phyloP scores from a whole-genome alignment of 2,888 invertebrate species.

The Bugulina stolonifera region DNA sequence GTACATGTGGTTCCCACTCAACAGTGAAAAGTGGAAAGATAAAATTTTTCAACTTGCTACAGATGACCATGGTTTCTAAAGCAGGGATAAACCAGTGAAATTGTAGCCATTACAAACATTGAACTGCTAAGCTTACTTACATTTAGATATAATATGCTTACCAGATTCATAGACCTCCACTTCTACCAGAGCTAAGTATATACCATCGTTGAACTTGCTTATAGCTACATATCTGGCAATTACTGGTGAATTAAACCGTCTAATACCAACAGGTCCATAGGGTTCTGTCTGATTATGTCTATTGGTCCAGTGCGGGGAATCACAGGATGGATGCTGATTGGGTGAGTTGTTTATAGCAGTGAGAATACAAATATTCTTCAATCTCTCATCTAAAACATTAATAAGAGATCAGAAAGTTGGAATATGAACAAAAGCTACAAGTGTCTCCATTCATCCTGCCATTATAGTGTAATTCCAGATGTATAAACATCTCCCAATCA shows the following conservation, averaged over 20 bases:
- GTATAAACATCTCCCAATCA: too few species aligned
- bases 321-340: not conserved
- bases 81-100: too few species aligned
- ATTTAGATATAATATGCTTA: not conserved
- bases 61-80: too few species aligned
- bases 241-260: not conserved
- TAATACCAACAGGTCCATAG: not conserved
- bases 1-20: too few species aligned
- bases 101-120: too few species aligned
- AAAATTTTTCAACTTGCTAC: too few species aligned
- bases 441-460: too few species aligned
- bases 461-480: too few species aligned
- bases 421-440: too few species aligned
- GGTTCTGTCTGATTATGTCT: not conserved
- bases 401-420: too few species aligned
- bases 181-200: not conserved
- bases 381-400: not conserved
- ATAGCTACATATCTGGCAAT: not conserved
- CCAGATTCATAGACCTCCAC: not conserved
- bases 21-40: too few species aligned
- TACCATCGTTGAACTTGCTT: not conserved
- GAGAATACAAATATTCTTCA: not conserved
- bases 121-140: too few species aligned
- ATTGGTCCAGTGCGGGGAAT: not conserved
- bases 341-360: not conserved